phyloP scores from a whole-genome alignment of 2,113 vertebrate genomes.

The Crotalus helleri region DNA sequence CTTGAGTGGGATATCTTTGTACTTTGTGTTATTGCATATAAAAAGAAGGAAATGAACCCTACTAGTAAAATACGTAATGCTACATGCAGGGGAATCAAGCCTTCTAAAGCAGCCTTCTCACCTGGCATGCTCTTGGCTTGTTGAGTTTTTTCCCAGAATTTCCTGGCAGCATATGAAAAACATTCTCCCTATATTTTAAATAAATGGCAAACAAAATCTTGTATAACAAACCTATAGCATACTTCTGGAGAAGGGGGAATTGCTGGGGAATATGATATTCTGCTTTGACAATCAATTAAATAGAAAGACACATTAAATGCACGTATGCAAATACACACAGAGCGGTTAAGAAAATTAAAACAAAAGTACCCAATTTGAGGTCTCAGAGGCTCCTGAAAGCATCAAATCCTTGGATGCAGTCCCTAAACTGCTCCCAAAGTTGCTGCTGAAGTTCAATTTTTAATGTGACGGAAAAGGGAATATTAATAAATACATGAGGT shows the following conservation, averaged over 20 bases:
- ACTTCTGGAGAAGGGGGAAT: not conserved
- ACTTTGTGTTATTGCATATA: conserved; percentile 30
- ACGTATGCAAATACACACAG: not conserved
- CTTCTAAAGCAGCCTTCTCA: not conserved
- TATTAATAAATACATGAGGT: not conserved
- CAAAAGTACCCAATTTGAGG: not conserved
- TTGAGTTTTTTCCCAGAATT: not conserved
- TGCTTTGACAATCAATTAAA: not conserved
- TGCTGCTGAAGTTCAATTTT: not conserved
- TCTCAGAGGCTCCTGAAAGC: not conserved
- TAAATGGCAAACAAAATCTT: not conserved
- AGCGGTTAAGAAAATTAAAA: not conserved
- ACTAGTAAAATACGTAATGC: conserved; percentile 13
- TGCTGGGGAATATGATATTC: not conserved
- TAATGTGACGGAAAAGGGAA: not conserved
- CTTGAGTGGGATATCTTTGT: not conserved
- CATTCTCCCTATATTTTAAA: not conserved
- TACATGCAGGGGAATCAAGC: conserved; percentile 33
- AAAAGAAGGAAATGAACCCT: conserved; percentile 33
- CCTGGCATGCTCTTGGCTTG: not conserved
- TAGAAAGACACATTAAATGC: not conserved
- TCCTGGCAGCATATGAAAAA: not conserved
- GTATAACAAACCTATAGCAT: not conserved
- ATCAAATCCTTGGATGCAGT: not conserved
- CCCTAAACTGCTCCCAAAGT: not conserved